These are phyloP conservation scores for Papilio protenor DNA, from an alignment of 2,888 invertebrate genomes.

Conservation along the genomic window DNA sequence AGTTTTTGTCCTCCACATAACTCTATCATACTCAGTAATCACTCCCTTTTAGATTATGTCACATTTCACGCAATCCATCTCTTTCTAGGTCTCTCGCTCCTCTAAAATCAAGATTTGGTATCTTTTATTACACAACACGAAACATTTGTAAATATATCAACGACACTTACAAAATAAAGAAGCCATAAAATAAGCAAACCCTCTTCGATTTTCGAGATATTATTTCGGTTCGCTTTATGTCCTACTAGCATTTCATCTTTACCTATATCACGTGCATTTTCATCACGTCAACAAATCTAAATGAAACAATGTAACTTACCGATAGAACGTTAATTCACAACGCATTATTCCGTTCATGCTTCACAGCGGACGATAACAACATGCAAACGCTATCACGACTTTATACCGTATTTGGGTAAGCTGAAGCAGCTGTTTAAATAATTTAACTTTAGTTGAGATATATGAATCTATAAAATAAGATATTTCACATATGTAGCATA, in stretches of 20 bases:
- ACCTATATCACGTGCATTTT: neutral
- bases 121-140: no score
- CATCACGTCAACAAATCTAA: neutral
- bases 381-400: neutral
- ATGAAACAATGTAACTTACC: neutral
- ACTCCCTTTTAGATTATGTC: no score
- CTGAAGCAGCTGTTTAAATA: neutral
- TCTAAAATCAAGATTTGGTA: neutral
- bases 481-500: neutral
- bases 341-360: neutral
- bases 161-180: neutral
- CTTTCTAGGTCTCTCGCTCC: no score
- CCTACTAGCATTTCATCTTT: neutral
- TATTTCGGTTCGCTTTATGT: no score
- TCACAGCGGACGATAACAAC: neutral
- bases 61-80: no score
- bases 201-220: neutral
- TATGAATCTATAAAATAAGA: neutral
- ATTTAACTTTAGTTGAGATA: neutral
- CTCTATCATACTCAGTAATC: no score
- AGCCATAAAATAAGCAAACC: neutral
- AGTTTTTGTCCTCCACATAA: no score
- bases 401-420: neutral
- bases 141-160: neutral
- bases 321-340: neutral